Evolutionary conservation across 2,797 vertebrate genomes (phyloP).

Genomic region (Telmatherina bonti): DNA sequence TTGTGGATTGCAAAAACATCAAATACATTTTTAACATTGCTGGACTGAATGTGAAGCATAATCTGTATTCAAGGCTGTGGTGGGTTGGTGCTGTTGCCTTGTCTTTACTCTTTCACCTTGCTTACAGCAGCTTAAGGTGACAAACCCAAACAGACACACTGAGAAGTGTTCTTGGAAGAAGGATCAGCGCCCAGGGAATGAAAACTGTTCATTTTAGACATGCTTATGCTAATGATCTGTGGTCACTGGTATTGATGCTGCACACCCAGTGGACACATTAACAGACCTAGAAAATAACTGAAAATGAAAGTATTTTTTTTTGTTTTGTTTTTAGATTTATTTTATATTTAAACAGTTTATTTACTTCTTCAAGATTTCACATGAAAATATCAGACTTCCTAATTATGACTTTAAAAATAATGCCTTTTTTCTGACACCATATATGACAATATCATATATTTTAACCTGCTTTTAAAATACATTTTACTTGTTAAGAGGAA

Average conservation of each 20-base stretch:
- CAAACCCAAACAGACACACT: slow-evolving; percentile 53
- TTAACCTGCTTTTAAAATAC: too few species aligned
- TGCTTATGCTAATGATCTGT: slow-evolving; percentile 56
- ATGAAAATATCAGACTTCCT: too few species aligned
- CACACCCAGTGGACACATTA: slow-evolving; percentile 36
- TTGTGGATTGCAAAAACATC: slow-evolving; percentile 34
- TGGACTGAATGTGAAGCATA: slow-evolving; percentile 26
- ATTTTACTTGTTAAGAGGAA: too few species aligned
- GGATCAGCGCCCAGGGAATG: slow-evolving; percentile 46
- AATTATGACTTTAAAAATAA: too few species aligned
- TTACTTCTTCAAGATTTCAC: too few species aligned
- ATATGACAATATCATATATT: too few species aligned
- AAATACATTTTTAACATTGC: slow-evolving; percentile 47
- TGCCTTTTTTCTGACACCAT: too few species aligned
- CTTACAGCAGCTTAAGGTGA: slow-evolving; percentile 58
- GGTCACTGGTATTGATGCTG: too few species aligned
- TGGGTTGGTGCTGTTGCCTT: slow-evolving; percentile 35
- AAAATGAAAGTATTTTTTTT: too few species aligned
- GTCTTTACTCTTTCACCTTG: slow-evolving; percentile 56
- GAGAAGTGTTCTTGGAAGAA: slow-evolving; percentile 41
- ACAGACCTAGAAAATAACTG: too few species aligned
- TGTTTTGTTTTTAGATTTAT: too few species aligned
- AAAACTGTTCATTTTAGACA: slow-evolving; percentile 42
- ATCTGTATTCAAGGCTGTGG: slow-evolving; percentile 43
- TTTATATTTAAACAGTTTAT: too few species aligned